Percentiles rank a stretch among this genome's conserved stretches.
These are phyloP conservation scores for Chironomus striatipennis DNA, from an alignment of 1,140 invertebrate genomes.

Conservation along the genomic window DNA sequence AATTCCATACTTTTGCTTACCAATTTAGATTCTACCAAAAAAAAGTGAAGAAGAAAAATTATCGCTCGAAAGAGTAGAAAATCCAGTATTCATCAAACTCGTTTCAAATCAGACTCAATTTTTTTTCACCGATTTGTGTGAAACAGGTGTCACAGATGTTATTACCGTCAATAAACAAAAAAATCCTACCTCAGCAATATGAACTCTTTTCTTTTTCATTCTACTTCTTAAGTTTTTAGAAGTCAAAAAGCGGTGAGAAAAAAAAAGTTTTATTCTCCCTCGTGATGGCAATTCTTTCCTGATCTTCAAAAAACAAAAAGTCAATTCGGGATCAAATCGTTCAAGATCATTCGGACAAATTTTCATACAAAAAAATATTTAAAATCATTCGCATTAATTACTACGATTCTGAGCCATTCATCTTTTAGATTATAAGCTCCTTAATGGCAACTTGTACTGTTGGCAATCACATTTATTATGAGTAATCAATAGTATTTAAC, in stretches of 20 bases:
- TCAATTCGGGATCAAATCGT: background rate
- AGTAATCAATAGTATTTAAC: no score
- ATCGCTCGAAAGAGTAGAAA: background rate
- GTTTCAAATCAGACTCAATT: slow-evolving; percentile 8
- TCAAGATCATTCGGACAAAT: no score
- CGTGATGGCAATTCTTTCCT: slow-evolving; percentile 9
- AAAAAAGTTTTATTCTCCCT: background rate
- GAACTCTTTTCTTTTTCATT: background rate
- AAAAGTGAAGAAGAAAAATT: background rate
- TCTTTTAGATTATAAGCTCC: no score
- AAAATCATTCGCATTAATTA: no score
- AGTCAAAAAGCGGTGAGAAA: background rate
- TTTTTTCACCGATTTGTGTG: background rate
- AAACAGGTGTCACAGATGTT: background rate
- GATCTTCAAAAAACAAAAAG: background rate
- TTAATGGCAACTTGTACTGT: no score
- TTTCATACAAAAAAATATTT: no score
- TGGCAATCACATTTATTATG: no score
- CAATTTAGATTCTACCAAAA: background rate
- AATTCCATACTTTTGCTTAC: background rate
- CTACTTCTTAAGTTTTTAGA: no score
- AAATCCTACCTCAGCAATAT: background rate
- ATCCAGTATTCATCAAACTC: background rate
- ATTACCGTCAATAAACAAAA: no score
- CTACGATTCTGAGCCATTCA: no score